Percentiles rank a stretch among this genome's conserved stretches.
These are phyloP conservation scores for Galeopsomyia nigrocyanea DNA, from an alignment of 2,888 invertebrate species.

Conservation along the genomic window DNA sequence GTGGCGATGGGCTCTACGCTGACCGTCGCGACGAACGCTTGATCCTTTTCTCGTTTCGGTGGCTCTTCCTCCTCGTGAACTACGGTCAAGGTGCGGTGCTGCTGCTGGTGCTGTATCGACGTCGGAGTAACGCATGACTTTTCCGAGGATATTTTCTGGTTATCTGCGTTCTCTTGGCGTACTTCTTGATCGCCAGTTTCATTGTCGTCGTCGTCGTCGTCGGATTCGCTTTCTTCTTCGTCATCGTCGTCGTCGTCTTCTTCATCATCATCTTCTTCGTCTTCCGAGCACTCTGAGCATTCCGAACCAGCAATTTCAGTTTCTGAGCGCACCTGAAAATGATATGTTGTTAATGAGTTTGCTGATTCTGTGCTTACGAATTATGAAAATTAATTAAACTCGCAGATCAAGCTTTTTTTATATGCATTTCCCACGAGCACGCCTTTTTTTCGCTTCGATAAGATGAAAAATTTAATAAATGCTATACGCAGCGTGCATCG, in stretches of 20 bases:
- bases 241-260: constrained; percentile 55
- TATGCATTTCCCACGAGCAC: not conserved
- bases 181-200: constrained; percentile 54
- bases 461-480: constrained; percentile 33
- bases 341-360: not conserved
- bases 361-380: not conserved
- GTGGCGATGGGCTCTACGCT: not conserved
- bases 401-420: constrained; percentile 1
- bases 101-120: not conserved
- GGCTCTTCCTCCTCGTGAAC: constrained; percentile 78
- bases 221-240: constrained; percentile 50
- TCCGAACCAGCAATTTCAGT: constrained; percentile 40
- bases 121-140: constrained; percentile 61
- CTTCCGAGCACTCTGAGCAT: constrained; percentile 41
- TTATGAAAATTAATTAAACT: not conserved
- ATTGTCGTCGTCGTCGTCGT: constrained; percentile 54
- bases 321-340: constrained; percentile 49
- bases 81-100: constrained; percentile 73
- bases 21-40: constrained; percentile 4
- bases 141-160: constrained; percentile 71
- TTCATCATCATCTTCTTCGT: constrained; percentile 52
- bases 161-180: constrained; percentile 64
- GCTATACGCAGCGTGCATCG: not conserved
- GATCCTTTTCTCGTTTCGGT: constrained; percentile 58
- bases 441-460: not conserved